phyloP scores from a whole-genome alignment of 1,140 invertebrate species.

The Daktulosphaira vitifoliae region DNA sequence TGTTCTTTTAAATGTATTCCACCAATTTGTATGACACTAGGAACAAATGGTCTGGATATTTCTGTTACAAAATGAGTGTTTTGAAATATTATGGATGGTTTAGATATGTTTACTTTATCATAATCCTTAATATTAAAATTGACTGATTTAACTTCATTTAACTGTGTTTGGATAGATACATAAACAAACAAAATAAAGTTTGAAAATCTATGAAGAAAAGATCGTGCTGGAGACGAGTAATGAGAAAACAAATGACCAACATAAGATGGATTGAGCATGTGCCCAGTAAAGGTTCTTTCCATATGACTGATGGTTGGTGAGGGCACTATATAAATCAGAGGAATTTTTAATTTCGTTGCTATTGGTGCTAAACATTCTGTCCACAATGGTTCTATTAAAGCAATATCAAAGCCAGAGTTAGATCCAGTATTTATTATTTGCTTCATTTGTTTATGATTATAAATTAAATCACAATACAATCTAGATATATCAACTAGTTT shows the following conservation, averaged over 20 bases:
- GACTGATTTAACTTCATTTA: too few species aligned
- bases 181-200: neutral
- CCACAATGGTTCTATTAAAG: neutral
- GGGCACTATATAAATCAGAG: neutral
- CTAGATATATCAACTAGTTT: neutral
- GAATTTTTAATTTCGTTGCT: neutral
- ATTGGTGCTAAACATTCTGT: neutral
- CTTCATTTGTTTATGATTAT: neutral
- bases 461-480: neutral
- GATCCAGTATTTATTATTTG: neutral
- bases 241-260: too few species aligned
- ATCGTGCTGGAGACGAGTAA: neutral
- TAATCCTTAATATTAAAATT: too few species aligned
- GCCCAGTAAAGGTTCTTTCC: neutral
- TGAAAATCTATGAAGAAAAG: neutral
- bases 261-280: neutral
- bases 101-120: too few species aligned
- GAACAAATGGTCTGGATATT: neutral
- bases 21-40: neutral
- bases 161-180: too few species aligned
- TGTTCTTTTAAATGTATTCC: neutral
- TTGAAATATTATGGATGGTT: neutral
- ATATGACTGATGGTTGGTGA: neutral
- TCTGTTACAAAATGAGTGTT: neutral
- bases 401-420: neutral